These are phyloP conservation scores for Nannobrachium achirus DNA, from an alignment of 2,113 vertebrate genomes.

Conservation along the genomic window DNA sequence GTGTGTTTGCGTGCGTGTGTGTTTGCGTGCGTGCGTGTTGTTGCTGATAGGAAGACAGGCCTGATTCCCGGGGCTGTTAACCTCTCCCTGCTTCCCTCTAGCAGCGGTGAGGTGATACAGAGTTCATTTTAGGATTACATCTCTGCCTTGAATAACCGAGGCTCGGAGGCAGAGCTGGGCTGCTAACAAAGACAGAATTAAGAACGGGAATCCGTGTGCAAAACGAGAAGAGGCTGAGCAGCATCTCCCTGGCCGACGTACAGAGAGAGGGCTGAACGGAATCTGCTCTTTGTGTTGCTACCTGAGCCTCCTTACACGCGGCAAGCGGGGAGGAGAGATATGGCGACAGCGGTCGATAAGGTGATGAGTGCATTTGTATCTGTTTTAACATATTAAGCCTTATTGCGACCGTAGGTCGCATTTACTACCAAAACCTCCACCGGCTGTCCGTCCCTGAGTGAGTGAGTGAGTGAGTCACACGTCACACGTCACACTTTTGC, in stretches of 20 bases:
- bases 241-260: conserved; percentile 35
- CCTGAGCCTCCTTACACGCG: not conserved
- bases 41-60: not conserved
- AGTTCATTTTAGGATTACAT: conserved; percentile 41
- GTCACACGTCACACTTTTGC: no score
- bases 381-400: no score
- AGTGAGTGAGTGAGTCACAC: no score
- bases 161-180: conserved; percentile 3
- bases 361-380: conserved; percentile 6
- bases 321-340: conserved; percentile 13
- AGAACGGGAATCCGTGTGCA: conserved; percentile 36
- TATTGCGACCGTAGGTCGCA: no score
- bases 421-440: no score
- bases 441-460: no score
- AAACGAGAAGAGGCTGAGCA: conserved; percentile 26
- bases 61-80: conserved; percentile 7
- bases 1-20: conserved; percentile 9
- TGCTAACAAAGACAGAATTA: conserved; percentile 52
- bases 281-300: conserved; percentile 19
- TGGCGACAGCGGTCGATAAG: conserved; percentile 10
- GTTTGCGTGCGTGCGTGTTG: conserved; percentile 4
- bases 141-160: conserved; percentile 23
- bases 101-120: conserved; percentile 16
- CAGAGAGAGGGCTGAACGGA: conserved; percentile 35
- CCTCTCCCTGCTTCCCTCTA: conserved; percentile 1